A percentile compares a stretch with the other conserved stretches of the same genome.
These are phyloP conservation scores for Gallinago stenura DNA, from an alignment of 2,797 vertebrate genomes.

Conservation along the genomic window DNA sequence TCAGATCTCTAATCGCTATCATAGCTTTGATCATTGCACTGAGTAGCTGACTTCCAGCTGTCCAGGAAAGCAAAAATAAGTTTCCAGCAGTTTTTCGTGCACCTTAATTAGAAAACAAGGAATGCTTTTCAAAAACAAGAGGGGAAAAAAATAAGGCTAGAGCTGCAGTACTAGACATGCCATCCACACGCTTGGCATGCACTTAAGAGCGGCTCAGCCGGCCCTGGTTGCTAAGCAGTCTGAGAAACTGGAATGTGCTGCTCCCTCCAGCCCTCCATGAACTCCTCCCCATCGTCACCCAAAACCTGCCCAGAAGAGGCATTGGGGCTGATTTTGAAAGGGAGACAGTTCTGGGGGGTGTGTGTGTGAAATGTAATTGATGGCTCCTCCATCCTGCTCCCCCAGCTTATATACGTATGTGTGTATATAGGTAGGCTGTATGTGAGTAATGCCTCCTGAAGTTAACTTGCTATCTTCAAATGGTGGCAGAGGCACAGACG, in stretches of 20 bases:
- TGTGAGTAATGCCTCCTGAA: accelerated
- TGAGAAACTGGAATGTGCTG: slow-evolving; percentile 66
- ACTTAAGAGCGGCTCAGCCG: not conserved
- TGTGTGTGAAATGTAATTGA: not conserved
- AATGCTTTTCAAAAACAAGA: slow-evolving; percentile 35
- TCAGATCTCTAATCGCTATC: not conserved
- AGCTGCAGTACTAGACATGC: slow-evolving; percentile 11
- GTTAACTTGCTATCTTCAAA: not conserved
- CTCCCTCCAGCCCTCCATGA: slow-evolving; percentile 41
- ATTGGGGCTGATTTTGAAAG: not conserved
- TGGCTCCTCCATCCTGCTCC: accelerated
- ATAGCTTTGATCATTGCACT: not conserved
- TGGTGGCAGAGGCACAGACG: not conserved
- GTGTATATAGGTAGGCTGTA: not conserved
- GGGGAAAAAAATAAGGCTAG: not conserved
- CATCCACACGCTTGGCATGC: not conserved
- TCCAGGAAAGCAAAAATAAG: slow-evolving; percentile 26
- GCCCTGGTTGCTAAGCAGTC: slow-evolving; percentile 77
- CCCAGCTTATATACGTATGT: not conserved
- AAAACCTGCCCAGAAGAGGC: slow-evolving; percentile 14
- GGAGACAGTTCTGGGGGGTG: not conserved
- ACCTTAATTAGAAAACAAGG: slow-evolving; percentile 54
- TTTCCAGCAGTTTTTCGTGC: not conserved
- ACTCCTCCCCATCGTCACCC: not conserved
- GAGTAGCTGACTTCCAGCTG: not conserved